Base-by-base conservation (phyloP, 2,113 vertebrate species). In the Orycteropus afer region DNA sequence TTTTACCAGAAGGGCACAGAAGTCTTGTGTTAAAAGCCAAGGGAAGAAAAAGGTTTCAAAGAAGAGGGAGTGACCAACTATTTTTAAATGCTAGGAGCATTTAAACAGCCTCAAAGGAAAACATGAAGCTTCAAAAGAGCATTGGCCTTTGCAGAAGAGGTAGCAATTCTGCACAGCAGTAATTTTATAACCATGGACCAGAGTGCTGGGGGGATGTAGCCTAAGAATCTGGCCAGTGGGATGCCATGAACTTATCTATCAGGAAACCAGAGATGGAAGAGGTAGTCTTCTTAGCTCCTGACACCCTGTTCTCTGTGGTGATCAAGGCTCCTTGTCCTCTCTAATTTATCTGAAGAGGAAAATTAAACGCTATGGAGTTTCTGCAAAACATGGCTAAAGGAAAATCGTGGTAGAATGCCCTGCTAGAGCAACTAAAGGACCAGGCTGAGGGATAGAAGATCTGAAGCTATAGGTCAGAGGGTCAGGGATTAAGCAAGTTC, bases 1-100 rank as follows among this genome's bases (percentile, higher is more conserved):
- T 95, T 95, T 86, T 71, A 94, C 14, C 23, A 86, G 37, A 84
- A 90, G 51, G 65, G 1, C 37, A 76, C 59, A 42, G 29, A 63
- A 88, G 1, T 61, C 77, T 93, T 86, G 25, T 93, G 8, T 17
- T 86, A 81, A n/a, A 89, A 73, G 14, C 4, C 47, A 85, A 90
- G 47, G 4, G n/a, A 84, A 77, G 34, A 77, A 69, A n/a, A 83
- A 8, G 53, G 10, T 90, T 90, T 91, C 51, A 90, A 82, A 76
- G 81, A 83, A 34, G n/a, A 78, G 45, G 12, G 20, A 82, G 25
- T 55, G 11, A 77, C 1, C 25, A 89, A n/a, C 7, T 2, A 65
- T 91, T 91, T 61, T 86, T 22, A 82, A 86, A 63, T 57, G 5
- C 40, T 83, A 55, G 29, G 18, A 78, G 23, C 45, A 77, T 59